phyloP scores from a whole-genome alignment of 2,888 invertebrate species.

The Marasmarcha lunaedactyla region DNA sequence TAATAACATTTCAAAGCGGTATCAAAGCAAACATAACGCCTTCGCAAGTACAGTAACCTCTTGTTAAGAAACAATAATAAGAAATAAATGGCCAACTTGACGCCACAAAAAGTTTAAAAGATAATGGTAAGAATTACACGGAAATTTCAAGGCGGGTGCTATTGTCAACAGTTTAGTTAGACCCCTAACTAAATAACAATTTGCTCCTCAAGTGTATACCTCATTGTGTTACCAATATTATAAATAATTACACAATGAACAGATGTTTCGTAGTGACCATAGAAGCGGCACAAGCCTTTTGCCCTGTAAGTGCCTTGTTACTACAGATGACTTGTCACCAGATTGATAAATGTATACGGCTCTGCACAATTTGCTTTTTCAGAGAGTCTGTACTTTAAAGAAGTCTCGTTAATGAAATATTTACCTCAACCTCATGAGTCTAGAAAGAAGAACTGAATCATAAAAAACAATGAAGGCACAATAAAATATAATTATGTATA shows the following conservation, averaged over 20 bases:
- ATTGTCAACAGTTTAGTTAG: conserved; percentile 35
- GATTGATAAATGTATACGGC: conserved; percentile 2
- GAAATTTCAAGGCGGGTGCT: conserved; percentile 57
- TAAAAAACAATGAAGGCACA: conserved; percentile 24
- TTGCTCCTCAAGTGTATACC: conserved; percentile 50
- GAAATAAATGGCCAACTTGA: conserved; percentile 56
- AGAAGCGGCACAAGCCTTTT: conserved; percentile 34
- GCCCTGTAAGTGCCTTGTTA: background rate
- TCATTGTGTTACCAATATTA: conserved; percentile 45
- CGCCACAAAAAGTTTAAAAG: conserved; percentile 51
- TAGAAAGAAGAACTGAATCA: too few species aligned
- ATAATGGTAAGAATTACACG: conserved; percentile 63
- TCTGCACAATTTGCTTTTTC: too few species aligned
- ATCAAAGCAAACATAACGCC: conserved; percentile 62
- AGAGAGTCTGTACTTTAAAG: too few species aligned
- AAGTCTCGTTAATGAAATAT: too few species aligned
- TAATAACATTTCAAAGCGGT: conserved; percentile 22
- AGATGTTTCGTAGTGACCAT: conserved; percentile 41
- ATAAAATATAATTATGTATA: background rate
- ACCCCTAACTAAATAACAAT: conserved; percentile 50
- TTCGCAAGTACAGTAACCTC: conserved; percentile 34
- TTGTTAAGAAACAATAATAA: conserved; percentile 52
- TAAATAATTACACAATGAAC: conserved; percentile 58
- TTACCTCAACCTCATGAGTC: background rate
- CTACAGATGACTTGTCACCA: conserved; percentile 22